Evolutionary conservation across 2,113 vertebrate genomes (phyloP), one percentile per base, ranked within the genome.

Genomic region (Brachyhypopomus occidentalis): DNA sequence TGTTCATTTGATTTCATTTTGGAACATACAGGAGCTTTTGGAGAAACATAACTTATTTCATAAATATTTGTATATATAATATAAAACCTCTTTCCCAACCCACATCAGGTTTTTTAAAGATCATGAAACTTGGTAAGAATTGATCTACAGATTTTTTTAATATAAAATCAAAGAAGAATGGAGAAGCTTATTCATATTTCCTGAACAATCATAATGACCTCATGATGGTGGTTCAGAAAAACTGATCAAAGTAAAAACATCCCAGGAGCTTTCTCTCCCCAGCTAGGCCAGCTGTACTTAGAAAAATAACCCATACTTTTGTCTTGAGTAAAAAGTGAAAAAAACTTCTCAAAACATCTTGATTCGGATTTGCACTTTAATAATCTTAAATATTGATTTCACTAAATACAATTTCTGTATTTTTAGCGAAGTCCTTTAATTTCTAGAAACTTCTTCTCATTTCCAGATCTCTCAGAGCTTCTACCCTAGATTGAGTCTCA

Each of bases 81-180:
- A 48, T 36, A n/a, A 20, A 76, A 66, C 48, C 48, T 74, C 48
- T 23, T 34, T 75, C 6, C 23, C 60, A 16, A 12, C 0, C 6
- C 34, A 72, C 59, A 72, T 62, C 55, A 72, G 56, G 58, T 34
- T 71, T 79, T 62, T 72, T 20, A 27, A 36, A 62, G 22, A 72
- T 72, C 77, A 70, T n/a, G 4, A 41, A 52, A 52, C 45, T 52
- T 52, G 45, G 9, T 52, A 12, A 52, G 45, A 12, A 52, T 14
- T 52, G 7, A 56, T 19, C 25, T 27, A 72, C 48, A 20, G 58
- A 30, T 34, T 58, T 56, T 19, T 27, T 58, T 2, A 30, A n/a
- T 56, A 14, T 75, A 38, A 59, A 56, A 58, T 52, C 45, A 11
- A 14, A 52, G 1, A 52, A 52, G 45, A 52, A 48, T 78, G 14